A percentile compares a stretch with the other conserved stretches of the same genome.
phyloP scores from a whole-genome alignment of 2,113 vertebrate genomes.

The Sapajus apella region DNA sequence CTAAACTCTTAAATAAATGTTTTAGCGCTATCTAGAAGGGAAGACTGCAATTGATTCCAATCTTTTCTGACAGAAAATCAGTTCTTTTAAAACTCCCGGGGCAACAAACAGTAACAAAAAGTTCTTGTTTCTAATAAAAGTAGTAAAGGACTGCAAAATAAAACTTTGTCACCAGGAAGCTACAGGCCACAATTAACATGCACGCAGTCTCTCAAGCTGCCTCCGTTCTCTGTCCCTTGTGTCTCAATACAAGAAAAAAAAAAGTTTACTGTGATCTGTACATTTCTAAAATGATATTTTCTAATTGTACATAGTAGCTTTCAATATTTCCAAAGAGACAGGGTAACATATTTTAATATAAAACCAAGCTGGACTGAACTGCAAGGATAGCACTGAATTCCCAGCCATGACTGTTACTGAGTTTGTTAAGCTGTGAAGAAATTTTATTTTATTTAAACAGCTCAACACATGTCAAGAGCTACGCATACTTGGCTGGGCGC shows the following conservation, averaged over 20 bases:
- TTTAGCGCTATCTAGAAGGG: conserved; percentile 88
- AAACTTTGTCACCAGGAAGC: conserved; percentile 76
- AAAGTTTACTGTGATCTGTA: neutral
- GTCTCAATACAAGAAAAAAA: neutral
- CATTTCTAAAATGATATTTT: conserved; percentile 4
- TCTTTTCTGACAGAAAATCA: conserved; percentile 95
- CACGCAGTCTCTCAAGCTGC: conserved; percentile 49
- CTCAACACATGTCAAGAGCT: neutral
- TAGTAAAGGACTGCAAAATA: conserved; percentile 78
- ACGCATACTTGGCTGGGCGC: neutral
- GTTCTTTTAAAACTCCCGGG: conserved; percentile 90
- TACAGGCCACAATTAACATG: conserved; percentile 75
- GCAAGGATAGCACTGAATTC: neutral
- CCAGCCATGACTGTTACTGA: neutral
- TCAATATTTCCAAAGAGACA: neutral
- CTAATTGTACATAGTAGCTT: neutral
- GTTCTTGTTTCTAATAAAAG: conserved; percentile 82
- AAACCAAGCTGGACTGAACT: neutral
- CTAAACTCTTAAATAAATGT: conserved; percentile 93
- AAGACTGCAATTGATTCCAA: conserved; percentile 89
- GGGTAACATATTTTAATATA: neutral
- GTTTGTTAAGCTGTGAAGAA: neutral
- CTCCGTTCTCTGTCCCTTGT: neutral
- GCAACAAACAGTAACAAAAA: conserved; percentile 83
- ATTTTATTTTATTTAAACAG: conserved; percentile 18